A percentile compares a stretch with the other conserved stretches of the same genome.
phyloP scores from a whole-genome alignment of 1,140 invertebrate genomes.

The Nixonia krombeini region DNA sequence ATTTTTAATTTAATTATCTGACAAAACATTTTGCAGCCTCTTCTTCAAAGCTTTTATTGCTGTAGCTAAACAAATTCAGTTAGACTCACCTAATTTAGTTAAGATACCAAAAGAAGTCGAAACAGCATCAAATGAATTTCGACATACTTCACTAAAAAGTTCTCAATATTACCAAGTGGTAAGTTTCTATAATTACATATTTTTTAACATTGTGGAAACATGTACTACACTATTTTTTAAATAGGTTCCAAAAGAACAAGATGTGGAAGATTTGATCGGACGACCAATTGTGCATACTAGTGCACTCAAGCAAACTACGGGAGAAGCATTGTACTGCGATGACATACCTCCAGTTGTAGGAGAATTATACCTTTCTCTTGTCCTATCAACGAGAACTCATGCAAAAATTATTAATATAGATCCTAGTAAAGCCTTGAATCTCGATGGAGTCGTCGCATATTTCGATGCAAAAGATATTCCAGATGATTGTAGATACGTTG shows the following conservation, averaged over 20 bases:
- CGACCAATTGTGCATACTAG: constrained; percentile 85
- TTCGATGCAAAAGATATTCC: constrained; percentile 79
- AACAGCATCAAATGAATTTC: constrained; percentile 76
- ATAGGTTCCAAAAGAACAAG: constrained; percentile 75
- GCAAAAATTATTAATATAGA: constrained; percentile 85
- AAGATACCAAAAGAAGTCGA: constrained; percentile 60
- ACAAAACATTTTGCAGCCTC: constrained; percentile 73
- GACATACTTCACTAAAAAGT: constrained; percentile 76
- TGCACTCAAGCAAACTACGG: constrained; percentile 89
- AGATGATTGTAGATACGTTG: constrained; percentile 75
- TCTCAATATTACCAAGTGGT: constrained; percentile 86
- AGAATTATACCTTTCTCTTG: constrained; percentile 83
- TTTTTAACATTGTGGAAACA: no score
- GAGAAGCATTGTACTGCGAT: constrained; percentile 93
- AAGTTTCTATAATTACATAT: constrained; percentile 10
- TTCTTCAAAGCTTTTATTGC: constrained; percentile 92
- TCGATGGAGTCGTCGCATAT: constrained; percentile 83
- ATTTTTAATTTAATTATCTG: no score
- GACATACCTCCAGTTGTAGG: constrained; percentile 83
- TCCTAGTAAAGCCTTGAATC: constrained; percentile 77
- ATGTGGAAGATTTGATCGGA: constrained; percentile 82
- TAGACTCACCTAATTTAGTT: constrained; percentile 63
- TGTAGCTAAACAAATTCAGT: constrained; percentile 75
- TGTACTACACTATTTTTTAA: no score
- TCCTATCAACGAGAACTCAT: constrained; percentile 84